A percentile compares a stretch with the other conserved stretches of the same genome.
phyloP scores from a whole-genome alignment of 2,797 vertebrate species.

The Rhincodon typus region DNA sequence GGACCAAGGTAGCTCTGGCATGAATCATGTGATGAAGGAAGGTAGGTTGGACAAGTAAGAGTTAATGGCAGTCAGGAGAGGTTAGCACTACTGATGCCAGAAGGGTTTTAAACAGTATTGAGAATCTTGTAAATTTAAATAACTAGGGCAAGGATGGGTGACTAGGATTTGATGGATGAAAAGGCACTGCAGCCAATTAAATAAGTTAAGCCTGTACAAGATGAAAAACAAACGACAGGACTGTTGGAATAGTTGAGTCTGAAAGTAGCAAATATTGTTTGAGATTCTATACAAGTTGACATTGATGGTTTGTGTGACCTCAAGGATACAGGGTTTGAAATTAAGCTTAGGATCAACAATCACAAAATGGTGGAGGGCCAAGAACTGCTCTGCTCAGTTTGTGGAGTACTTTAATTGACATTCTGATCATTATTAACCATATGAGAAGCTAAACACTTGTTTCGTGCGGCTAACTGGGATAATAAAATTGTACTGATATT shows the following conservation, averaged over 20 bases:
- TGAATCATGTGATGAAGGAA: background rate
- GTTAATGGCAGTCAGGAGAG: background rate
- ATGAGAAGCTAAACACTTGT: background rate
- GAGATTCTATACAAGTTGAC: background rate
- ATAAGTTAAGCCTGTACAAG: background rate
- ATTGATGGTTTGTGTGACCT: background rate
- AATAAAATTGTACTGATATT: background rate
- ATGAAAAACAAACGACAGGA: background rate
- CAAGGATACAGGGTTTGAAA: background rate
- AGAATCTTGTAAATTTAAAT: background rate
- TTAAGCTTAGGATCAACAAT: background rate
- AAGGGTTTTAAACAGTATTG: background rate
- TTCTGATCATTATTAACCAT: background rate
- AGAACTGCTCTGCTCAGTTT: background rate
- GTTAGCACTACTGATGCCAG: background rate
- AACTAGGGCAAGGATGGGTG: background rate
- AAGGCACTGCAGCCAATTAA: background rate
- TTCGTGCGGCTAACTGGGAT: background rate
- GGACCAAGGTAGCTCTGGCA: background rate
- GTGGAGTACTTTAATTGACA: background rate
- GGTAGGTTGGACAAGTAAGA: background rate
- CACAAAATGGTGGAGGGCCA: background rate
- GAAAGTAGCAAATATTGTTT: background rate
- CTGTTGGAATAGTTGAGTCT: background rate
- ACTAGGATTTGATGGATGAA: background rate